Evolutionary conservation across 1,140 invertebrate genomes (phyloP), one percentile per base, ranked within the genome.

Genomic region (Bombus vancouverensis): DNA sequence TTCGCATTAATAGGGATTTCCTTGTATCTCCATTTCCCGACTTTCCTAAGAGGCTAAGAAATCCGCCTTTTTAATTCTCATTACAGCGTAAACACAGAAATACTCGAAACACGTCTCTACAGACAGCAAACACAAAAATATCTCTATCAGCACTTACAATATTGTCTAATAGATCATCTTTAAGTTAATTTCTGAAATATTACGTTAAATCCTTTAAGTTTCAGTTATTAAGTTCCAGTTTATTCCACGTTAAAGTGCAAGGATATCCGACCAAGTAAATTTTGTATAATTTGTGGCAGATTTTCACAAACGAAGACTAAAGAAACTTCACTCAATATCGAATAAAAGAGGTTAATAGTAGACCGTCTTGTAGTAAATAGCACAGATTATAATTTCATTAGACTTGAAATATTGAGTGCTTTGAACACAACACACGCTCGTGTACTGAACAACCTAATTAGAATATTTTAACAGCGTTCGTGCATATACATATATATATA

Each of bases 1-100:
- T 42, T 83, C 81, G 70, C 74, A 74, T 83, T 62, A 87, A 80
- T 62, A 59, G 57, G 81, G 77, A 87, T 88, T 87, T 85, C 28
- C 87, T 87, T 18, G 44, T 44, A 68, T 76, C 77, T 66, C 34
- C 53, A 22, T 65, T 74, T 37, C 37, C 71, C 13, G 39, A 13
- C 12, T 47, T 32, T 8, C 0, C 57, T 28, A 3, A 53, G 32
- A 83, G 59, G 13, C 34, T 37, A 42, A 75, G 57, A 53, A 75
- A 75, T 75, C 22, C 57, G 22, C 10, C 28, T 53, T 82, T 47
- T 53, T 53, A 18, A 53, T 53, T 22, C 18, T 53, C 47, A 53
- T 53, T 53, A 53, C 28, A 32, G 39, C 32, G 59, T 65, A 47
- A 65, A 72, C 25, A 44, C 34, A 34, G 18, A 53, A 22, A 39